Conservation (phyloP, 2,113 vertebrate genomes). For the Passerina amoena region DNA sequence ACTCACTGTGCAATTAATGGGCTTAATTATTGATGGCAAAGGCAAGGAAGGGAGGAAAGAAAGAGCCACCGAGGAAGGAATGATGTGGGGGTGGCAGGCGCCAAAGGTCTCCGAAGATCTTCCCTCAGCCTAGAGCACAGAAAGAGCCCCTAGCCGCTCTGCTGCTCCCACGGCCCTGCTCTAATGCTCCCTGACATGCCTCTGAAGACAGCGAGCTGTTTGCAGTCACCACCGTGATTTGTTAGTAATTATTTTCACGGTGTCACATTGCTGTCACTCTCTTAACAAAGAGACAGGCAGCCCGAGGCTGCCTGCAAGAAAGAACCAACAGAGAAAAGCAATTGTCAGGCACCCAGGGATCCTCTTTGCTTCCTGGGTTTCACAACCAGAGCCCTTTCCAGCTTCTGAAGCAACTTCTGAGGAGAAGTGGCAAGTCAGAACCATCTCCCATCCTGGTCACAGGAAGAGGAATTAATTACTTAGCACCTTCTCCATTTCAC, state of each 20-base stretch:
- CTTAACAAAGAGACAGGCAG: conserved; percentile 90
- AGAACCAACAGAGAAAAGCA: conserved; percentile 75
- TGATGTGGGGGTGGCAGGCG: conserved; percentile 11
- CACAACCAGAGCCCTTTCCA: conserved; percentile 69
- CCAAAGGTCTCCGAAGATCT: conserved; percentile 54
- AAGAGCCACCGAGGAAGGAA: background rate
- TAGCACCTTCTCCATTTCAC: conserved; percentile 18
- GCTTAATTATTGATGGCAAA: conserved; percentile 48
- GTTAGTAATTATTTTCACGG: conserved; percentile 99
- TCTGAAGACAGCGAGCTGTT: conserved; percentile 98
- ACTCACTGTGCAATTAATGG: conserved; percentile 1
- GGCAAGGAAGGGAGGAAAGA: conserved; percentile 6
- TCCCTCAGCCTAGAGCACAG: conserved; percentile 27
- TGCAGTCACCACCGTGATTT: conserved; percentile 99
- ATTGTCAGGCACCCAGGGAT: conserved; percentile 75
- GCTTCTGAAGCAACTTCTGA: conserved; percentile 73
- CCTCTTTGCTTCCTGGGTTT: conserved; percentile 73
- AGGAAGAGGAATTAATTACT: conserved; percentile 62
- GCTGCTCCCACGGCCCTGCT: conserved; percentile 80
- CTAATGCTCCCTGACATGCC: conserved; percentile 97
- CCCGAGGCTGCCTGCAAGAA: conserved; percentile 81
- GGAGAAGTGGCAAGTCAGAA: conserved; percentile 66
- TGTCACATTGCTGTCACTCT: conserved; percentile 98
- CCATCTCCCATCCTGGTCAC: conserved; percentile 55
- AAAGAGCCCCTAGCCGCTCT: conserved; percentile 44